These are phyloP conservation scores for Chelonus formosanus DNA, from an alignment of 2,888 invertebrate genomes.

Conservation along the genomic window DNA sequence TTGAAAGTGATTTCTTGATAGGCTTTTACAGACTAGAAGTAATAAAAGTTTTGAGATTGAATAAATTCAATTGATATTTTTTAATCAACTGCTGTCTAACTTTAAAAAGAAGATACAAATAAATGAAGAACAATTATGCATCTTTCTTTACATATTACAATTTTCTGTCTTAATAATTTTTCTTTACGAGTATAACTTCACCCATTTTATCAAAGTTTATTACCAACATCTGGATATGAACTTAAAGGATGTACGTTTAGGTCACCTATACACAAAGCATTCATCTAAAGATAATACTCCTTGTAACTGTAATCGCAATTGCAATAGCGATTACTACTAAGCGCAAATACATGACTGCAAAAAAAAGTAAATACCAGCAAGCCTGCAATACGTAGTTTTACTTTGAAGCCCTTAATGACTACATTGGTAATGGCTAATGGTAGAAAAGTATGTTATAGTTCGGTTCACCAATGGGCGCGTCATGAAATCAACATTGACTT, in stretches of 20 bases:
- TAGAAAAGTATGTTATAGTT: constrained; percentile 15
- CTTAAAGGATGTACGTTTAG: constrained; percentile 11
- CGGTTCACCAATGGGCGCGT: constrained; percentile 18
- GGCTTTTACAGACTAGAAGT: too few species aligned
- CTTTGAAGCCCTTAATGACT: constrained; percentile 20
- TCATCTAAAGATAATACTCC: not conserved
- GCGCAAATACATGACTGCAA: constrained; percentile 12
- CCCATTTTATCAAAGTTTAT: too few species aligned
- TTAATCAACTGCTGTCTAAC: too few species aligned
- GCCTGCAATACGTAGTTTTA: constrained; percentile 5
- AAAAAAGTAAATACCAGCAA: constrained; percentile 2
- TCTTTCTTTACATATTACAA: too few species aligned
- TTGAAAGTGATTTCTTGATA: too few species aligned
- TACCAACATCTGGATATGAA: not conserved
- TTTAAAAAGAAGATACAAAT: too few species aligned
- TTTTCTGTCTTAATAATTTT: too few species aligned
- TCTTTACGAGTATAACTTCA: too few species aligned
- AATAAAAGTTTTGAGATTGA: too few species aligned
- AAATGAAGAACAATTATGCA: too few species aligned
- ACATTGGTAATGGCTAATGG: constrained; percentile 6
- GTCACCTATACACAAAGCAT: not conserved
- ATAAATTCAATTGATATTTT: too few species aligned
- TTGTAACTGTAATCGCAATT: constrained; percentile 26
- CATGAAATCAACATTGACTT: constrained; percentile 19
- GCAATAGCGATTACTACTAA: constrained; percentile 20